These are phyloP conservation scores for Sebastes melanostomus DNA, from an alignment of 2,797 vertebrate species.

Conservation along the genomic window DNA sequence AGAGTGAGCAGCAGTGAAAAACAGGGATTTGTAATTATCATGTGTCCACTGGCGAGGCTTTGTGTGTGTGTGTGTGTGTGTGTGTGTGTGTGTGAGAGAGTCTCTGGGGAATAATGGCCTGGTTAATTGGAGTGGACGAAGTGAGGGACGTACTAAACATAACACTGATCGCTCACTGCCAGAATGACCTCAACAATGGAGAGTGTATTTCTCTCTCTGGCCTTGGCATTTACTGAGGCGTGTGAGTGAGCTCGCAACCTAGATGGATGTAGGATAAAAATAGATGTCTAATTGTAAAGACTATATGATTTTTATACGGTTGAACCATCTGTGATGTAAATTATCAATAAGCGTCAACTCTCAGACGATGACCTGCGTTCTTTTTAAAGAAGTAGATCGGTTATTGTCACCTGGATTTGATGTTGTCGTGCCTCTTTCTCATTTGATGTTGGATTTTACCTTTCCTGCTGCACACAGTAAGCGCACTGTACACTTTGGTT, in stretches of 20 bases:
- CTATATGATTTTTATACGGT: not conserved
- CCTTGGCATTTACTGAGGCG: slow-evolving; percentile 34
- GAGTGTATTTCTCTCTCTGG: slow-evolving; percentile 31
- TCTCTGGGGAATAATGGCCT: slow-evolving; percentile 56
- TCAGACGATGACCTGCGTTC: not conserved
- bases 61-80: not conserved
- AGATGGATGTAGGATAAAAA: not conserved
- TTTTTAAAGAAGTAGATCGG: not conserved
- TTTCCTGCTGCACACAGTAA: not conserved
- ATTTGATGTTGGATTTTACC: not conserved
- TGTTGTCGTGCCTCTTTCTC: not conserved
- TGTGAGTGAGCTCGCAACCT: slow-evolving; percentile 4
- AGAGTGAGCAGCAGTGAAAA: slow-evolving; percentile 13
- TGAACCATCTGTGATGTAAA: not conserved
- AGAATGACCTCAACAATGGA: slow-evolving; percentile 25
- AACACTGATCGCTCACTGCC: slow-evolving; percentile 58
- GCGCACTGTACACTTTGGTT: not conserved
- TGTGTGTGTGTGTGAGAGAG: not conserved
- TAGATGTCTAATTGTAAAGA: not conserved
- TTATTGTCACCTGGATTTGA: not conserved
- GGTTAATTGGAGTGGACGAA: slow-evolving; percentile 74
- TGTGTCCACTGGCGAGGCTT: slow-evolving; percentile 25
- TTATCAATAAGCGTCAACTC: not conserved
- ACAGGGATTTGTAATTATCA: slow-evolving; percentile 52
- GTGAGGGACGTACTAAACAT: slow-evolving; percentile 57